Evolutionary conservation across 2,113 vertebrate genomes (phyloP).

Genomic region (Acanthisitta chloris): DNA sequence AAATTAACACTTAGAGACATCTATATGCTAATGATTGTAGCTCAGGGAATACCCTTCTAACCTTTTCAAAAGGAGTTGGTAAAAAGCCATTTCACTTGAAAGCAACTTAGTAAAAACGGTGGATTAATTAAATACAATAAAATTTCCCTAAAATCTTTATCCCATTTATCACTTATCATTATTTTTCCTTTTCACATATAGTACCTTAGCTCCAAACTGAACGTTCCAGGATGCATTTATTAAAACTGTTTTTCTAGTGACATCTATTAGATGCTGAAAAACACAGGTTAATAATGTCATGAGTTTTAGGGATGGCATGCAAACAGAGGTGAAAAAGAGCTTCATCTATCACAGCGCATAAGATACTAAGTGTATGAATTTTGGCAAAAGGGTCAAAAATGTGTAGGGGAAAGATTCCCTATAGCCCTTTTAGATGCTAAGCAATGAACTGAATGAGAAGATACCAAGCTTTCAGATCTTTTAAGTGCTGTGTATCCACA

Average conservation of each 20-base stretch:
- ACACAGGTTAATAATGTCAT: constrained; percentile 43
- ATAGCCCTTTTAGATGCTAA: background rate
- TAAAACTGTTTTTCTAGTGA: constrained; percentile 54
- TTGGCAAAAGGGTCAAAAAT: constrained; percentile 27
- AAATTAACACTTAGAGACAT: constrained; percentile 84
- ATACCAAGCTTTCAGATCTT: background rate
- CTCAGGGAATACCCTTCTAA: constrained; percentile 83
- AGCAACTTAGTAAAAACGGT: constrained; percentile 79
- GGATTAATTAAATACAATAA: constrained; percentile 82
- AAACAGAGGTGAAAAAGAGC: constrained; percentile 36
- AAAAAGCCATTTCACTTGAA: constrained; percentile 82
- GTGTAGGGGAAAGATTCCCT: background rate
- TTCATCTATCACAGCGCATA: background rate
- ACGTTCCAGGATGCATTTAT: constrained; percentile 57
- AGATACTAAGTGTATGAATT: constrained; percentile 40
- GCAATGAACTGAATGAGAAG: background rate
- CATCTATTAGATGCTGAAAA: constrained; percentile 64
- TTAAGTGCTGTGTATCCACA: background rate
- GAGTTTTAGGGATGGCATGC: constrained; percentile 28
- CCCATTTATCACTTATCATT: constrained; percentile 70
- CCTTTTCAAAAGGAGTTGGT: constrained; percentile 78
- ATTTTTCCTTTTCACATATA: constrained; percentile 58
- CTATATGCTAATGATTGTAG: constrained; percentile 83
- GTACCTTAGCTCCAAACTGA: constrained; percentile 47
- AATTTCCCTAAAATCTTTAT: constrained; percentile 76